Evolutionary conservation across 2,797 vertebrate species (phyloP), one percentile per base, ranked within the genome.

Genomic region (Melanotaenia trifasciata): DNA sequence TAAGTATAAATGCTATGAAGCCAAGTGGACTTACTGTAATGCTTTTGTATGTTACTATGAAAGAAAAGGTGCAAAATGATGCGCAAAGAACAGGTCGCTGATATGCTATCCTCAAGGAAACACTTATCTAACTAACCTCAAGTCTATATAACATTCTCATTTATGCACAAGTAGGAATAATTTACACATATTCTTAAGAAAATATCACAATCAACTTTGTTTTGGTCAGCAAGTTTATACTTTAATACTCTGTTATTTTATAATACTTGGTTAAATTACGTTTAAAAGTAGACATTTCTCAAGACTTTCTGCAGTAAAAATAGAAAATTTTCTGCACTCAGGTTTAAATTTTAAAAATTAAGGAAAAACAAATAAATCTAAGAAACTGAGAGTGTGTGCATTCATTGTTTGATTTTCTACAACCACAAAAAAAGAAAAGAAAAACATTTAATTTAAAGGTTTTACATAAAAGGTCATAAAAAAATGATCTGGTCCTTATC

Each of bases 331-430:
- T 77, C 72, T 80, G 85, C 83, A 82, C 90, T 91, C 86, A 89
- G 89, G 90, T 88, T 84, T 78, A 30, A 32, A 70, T 45, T 28
- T 57, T 69, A 47, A 61, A 78, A 50, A 84, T 79, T 43, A 91
- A 79, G 84, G 70, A 88, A 85, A 82, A 78, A 50, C 67, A 51
- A 92, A 92, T 90, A 94, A 94, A 93, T 65, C 35, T 33, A 66
- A 78, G 81, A 86, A 89, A 89, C 56, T 58, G 12, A 2, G 63
- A 33, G 35, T 32, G 35, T 68, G 78, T 71, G 28, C 5, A 14
- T 69, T 24, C 33, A 47, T 65, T 62, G 33, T 24, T 18, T 74
- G 63, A 11, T 70, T 57, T 58, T 67, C 53, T 43, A 43, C 28
- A 30, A 64, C 67, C 69, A 22, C 3, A 47, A 54, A 57, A 32